Evolutionary conservation across 2,113 vertebrate genomes (phyloP).

Genomic region (Albula glossodonta): DNA sequence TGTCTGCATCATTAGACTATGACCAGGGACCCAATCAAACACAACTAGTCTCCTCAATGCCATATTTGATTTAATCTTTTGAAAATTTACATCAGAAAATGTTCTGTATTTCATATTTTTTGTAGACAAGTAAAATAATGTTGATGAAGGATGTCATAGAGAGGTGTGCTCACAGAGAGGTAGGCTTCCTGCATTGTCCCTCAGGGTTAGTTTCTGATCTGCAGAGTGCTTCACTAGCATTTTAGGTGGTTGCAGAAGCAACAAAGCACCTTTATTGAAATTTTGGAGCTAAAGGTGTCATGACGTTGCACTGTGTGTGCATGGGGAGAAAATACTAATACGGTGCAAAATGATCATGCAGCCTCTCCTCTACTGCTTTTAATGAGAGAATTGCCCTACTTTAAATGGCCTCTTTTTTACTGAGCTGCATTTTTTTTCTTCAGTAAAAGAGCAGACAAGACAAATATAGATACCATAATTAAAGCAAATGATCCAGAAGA

Average conservation of each 20-base stretch:
- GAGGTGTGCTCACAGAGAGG: too few relatives aligned
- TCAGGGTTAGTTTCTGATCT: too few relatives aligned
- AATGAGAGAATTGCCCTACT: slow-evolving; percentile 66
- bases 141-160: too few relatives aligned
- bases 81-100: too few relatives aligned
- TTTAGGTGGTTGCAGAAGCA: neutral
- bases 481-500: slow-evolving; percentile 57
- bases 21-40: too few relatives aligned
- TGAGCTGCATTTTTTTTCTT: neutral
- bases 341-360: slow-evolving; percentile 51
- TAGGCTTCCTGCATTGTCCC: too few relatives aligned
- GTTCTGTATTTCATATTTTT: too few relatives aligned
- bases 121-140: too few relatives aligned
- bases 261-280: neutral
- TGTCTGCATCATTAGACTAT: too few relatives aligned
- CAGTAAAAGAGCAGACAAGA: slow-evolving; percentile 45
- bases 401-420: slow-evolving; percentile 37
- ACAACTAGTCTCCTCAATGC: too few relatives aligned
- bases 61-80: too few relatives aligned
- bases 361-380: slow-evolving; percentile 41
- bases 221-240: too few relatives aligned
- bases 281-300: neutral
- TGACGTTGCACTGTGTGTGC: slow-evolving; percentile 38
- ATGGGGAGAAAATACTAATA: slow-evolving; percentile 55
- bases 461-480: slow-evolving; percentile 63